Conservation (phyloP, 2,888 invertebrate genomes). For the Labia minor region DNA sequence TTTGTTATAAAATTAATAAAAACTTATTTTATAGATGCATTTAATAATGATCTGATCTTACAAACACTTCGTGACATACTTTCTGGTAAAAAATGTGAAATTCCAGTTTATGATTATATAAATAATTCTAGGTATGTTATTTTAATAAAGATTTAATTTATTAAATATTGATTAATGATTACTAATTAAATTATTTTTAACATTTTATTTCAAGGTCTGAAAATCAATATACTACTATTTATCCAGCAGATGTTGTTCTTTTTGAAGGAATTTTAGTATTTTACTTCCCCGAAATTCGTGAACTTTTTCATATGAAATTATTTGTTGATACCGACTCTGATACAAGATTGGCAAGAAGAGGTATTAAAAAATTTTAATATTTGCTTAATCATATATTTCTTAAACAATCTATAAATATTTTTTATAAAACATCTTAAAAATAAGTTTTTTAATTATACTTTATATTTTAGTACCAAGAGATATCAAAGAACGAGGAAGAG, state of each 20-base stretch:
- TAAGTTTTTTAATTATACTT: slow-evolving; percentile 28
- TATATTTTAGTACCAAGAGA: slow-evolving; percentile 75
- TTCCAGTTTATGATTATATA: slow-evolving; percentile 89
- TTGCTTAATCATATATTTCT: background rate
- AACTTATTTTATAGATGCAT: slow-evolving; percentile 56
- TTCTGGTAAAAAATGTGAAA: slow-evolving; percentile 73
- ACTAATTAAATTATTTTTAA: too few species aligned
- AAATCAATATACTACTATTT: slow-evolving; percentile 52
- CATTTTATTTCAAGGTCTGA: slow-evolving; percentile 33
- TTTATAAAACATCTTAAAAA: background rate
- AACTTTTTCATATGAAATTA: slow-evolving; percentile 96
- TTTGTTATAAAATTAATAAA: background rate
- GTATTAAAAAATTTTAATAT: slow-evolving; percentile 41
- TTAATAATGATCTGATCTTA: slow-evolving; percentile 77
- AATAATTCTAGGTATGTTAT: slow-evolving; percentile 68
- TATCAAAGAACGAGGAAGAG: slow-evolving; percentile 86
- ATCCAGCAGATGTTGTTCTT: slow-evolving; percentile 92
- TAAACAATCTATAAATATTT: background rate
- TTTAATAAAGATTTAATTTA: too few species aligned
- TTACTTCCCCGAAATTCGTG: slow-evolving; percentile 88
- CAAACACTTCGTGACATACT: slow-evolving; percentile 71
- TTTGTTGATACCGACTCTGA: slow-evolving; percentile 99
- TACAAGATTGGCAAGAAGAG: slow-evolving; percentile 88
- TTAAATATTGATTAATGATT: too few species aligned
- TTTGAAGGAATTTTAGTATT: slow-evolving; percentile 98